Evolutionary conservation across 2,113 vertebrate genomes (phyloP), one percentile per base, ranked within the genome.

Genomic region (Apodemus sylvaticus): DNA sequence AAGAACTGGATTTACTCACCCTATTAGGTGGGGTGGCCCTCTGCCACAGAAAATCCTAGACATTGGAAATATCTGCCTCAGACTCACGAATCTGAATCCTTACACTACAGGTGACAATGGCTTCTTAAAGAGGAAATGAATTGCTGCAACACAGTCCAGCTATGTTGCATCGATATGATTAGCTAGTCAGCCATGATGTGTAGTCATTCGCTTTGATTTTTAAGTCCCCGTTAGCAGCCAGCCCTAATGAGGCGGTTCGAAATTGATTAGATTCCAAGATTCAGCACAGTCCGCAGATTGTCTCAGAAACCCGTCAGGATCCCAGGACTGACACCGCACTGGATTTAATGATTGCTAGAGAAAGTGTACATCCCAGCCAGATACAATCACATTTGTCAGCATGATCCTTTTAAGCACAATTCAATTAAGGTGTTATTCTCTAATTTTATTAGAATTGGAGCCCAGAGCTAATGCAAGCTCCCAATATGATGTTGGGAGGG

Each of bases 391-490:
- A 99, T 99, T 99, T 99, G 99, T 99, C 99, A 99, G 99, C 99
- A 97, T 99, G 99, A 99, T 99, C 99, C 99, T 99, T 99, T 99
- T 99, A 99, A 99, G 99, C 99, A 99, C 99, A 99, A 99, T 99
- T 99, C 99, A 99, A 99, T 99, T 99, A 99, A 98, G 99, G 98
- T 98, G 98, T 98, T 99, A 99, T 99, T 99, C 99, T 99, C 98
- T 99, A 99, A 99, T 99, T 99, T 99, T 99, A 99, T 99, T 99
- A 99, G 98, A 98, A 98, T 98, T 93, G 58, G 93, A 99, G 98
- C 98, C 98, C 98, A 98, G 97, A 98, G 98, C 98, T 99, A 99
- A 99, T 98, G 98, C 98, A 98, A 98, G 96, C 98, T 98, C 98
- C 99, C 98, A 98, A 98, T 98, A 98, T 98, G 99, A 98, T 98